Evolutionary conservation across 2,888 invertebrate genomes (phyloP).

Genomic region (Agrilus mali): DNA sequence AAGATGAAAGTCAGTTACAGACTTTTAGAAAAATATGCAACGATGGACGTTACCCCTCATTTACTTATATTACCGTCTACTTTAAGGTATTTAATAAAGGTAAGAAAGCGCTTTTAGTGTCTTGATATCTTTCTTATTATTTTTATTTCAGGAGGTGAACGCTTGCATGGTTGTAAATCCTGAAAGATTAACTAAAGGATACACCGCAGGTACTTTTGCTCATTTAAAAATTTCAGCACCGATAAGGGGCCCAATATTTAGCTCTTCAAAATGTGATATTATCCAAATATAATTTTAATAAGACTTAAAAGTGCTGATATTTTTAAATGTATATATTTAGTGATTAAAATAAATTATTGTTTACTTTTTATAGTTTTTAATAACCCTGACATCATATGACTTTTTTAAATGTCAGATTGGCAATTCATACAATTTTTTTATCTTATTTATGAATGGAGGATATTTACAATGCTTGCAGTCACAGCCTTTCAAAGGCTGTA

Average conservation of each 20-base stretch:
- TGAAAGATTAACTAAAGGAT: conserved; percentile 64
- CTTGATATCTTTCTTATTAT: background rate
- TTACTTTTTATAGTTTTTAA: too few species aligned
- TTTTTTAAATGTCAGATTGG: too few species aligned
- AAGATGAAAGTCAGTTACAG: conserved; percentile 57
- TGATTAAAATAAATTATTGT: too few species aligned
- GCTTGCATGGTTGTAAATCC: conserved; percentile 78
- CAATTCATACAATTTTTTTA: too few species aligned
- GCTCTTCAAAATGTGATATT: too few species aligned
- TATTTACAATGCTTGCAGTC: too few species aligned
- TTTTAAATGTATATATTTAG: too few species aligned
- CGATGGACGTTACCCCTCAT: conserved; percentile 64
- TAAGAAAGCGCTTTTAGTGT: conserved; percentile 26
- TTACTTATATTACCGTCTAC: conserved; percentile 74
- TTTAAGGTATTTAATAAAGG: conserved; percentile 70
- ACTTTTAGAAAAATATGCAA: conserved; percentile 58
- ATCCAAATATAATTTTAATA: too few species aligned
- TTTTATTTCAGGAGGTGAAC: conserved; percentile 52
- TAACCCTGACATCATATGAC: too few species aligned
- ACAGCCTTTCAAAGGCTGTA: too few species aligned
- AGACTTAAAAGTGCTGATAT: too few species aligned
- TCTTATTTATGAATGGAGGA: too few species aligned
- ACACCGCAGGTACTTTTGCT: conserved; percentile 65
- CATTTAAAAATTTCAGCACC: conserved; percentile 44
- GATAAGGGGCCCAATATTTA: background rate